These are phyloP conservation scores for Nothoprocta perdicaria DNA, from an alignment of 2,113 vertebrate species.

Conservation along the genomic window DNA sequence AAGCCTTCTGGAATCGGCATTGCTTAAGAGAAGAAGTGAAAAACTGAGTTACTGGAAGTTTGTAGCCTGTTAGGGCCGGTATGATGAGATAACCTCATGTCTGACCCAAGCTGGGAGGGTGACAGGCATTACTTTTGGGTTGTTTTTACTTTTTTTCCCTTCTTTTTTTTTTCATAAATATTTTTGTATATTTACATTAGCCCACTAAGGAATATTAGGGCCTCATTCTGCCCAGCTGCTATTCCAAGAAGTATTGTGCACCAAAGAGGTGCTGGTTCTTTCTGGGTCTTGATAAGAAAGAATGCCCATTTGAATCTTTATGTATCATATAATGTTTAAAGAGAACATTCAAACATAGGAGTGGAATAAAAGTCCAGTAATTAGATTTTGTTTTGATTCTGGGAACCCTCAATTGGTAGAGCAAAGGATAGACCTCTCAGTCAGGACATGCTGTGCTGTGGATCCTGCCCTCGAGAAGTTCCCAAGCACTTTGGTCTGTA, in stretches of 20 bases:
- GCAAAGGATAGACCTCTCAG: background rate
- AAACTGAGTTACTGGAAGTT: rapidly evolving
- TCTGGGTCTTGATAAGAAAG: background rate
- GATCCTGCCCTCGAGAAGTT: background rate
- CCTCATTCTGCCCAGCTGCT: background rate
- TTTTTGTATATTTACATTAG: background rate
- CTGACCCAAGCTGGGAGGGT: background rate
- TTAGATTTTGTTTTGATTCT: background rate
- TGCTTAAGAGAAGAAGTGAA: background rate
- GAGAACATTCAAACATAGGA: background rate
- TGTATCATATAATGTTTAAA: background rate
- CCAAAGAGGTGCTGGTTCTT: background rate
- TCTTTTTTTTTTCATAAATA: background rate
- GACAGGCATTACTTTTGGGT: background rate
- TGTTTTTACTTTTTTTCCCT: background rate
- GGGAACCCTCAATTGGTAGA: background rate
- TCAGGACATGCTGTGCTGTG: background rate
- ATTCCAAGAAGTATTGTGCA: background rate
- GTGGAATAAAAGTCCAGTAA: background rate
- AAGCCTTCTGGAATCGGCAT: rapidly evolving
- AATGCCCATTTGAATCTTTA: background rate
- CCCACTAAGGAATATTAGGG: background rate
- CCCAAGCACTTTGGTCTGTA: background rate
- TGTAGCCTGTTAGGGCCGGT: rapidly evolving
- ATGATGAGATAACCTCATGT: rapidly evolving